Conservation (phyloP, 2,888 invertebrate genomes). For the Cremastinae sp. region DNA sequence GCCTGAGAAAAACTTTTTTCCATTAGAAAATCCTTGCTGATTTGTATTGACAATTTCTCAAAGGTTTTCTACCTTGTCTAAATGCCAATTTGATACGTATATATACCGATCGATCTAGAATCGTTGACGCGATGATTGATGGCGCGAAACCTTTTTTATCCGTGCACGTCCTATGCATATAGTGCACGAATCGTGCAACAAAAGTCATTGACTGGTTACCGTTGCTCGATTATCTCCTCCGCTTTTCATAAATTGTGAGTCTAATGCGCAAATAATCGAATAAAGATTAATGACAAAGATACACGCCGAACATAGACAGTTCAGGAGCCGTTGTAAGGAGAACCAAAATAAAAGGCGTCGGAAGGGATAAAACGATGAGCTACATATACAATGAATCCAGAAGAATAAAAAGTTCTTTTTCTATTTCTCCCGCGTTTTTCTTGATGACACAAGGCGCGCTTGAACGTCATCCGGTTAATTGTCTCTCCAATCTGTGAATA, state of each 20-base stretch:
- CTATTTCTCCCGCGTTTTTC: no score
- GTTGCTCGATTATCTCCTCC: constrained; percentile 33
- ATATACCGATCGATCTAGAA: constrained; percentile 18
- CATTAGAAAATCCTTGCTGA: constrained; percentile 32
- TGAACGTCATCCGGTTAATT: background rate
- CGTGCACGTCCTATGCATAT: no score
- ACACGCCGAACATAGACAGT: background rate
- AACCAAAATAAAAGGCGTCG: no score
- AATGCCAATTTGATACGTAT: constrained; percentile 46
- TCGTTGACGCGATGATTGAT: constrained; percentile 27
- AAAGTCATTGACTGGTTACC: no score
- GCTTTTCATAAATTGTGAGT: constrained; percentile 32
- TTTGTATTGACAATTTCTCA: background rate
- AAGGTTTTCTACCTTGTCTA: constrained; percentile 15
- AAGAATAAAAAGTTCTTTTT: no score
- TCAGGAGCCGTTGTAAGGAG: no score
- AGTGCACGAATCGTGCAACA: no score
- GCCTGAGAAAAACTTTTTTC: constrained; percentile 3
- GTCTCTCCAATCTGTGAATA: background rate
- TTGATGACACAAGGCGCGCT: no score
- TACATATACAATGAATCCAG: no score
- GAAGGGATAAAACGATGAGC: no score
- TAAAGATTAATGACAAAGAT: constrained; percentile 5
- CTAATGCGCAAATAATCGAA: constrained; percentile 33
- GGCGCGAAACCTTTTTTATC: constrained; percentile 16